A percentile compares a stretch with the other conserved stretches of the same genome.
Evolutionary conservation across 1,140 invertebrate species (phyloP).

Genomic region (Dufourea novaeangliae): DNA sequence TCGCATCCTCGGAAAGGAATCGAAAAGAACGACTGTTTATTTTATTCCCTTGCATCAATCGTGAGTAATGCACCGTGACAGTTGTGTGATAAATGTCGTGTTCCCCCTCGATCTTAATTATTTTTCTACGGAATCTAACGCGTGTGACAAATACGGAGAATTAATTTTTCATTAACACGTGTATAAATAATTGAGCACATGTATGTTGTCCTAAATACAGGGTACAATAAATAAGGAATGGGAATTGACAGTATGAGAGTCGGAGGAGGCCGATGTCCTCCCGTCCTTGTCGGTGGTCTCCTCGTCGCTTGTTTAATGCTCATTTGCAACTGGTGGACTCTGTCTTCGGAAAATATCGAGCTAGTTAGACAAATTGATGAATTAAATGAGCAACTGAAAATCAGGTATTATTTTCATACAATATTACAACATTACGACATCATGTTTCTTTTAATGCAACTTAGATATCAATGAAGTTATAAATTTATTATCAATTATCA

Average conservation of each 20-base stretch:
- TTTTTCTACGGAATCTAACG: not conserved
- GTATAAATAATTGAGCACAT: slow-evolving; percentile 26
- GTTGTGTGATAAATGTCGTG: not conserved
- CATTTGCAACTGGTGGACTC: slow-evolving; percentile 81
- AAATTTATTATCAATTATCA: not conserved
- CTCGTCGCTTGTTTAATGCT: slow-evolving; percentile 79
- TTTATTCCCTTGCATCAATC: not conserved
- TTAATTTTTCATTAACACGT: slow-evolving; percentile 20
- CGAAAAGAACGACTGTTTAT: not conserved
- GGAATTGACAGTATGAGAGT: slow-evolving; percentile 82
- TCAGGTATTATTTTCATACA: slow-evolving; percentile 71
- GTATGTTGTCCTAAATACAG: slow-evolving; percentile 20
- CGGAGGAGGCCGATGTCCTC: slow-evolving; percentile 80
- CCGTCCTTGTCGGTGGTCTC: slow-evolving; percentile 78
- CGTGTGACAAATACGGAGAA: slow-evolving; percentile 19
- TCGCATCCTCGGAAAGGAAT: not conserved
- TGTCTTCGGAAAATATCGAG: slow-evolving; percentile 80
- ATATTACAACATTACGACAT: not conserved
- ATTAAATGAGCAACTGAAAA: slow-evolving; percentile 79
- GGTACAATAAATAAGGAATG: slow-evolving; percentile 71
- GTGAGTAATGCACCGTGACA: slow-evolving; percentile 24
- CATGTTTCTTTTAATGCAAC: not conserved
- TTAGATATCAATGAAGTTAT: not conserved
- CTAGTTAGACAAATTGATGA: slow-evolving; percentile 80
- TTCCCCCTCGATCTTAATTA: not conserved